These are phyloP conservation scores for Triops cancriformis DNA, from an alignment of 1,140 invertebrate genomes.

Conservation along the genomic window DNA sequence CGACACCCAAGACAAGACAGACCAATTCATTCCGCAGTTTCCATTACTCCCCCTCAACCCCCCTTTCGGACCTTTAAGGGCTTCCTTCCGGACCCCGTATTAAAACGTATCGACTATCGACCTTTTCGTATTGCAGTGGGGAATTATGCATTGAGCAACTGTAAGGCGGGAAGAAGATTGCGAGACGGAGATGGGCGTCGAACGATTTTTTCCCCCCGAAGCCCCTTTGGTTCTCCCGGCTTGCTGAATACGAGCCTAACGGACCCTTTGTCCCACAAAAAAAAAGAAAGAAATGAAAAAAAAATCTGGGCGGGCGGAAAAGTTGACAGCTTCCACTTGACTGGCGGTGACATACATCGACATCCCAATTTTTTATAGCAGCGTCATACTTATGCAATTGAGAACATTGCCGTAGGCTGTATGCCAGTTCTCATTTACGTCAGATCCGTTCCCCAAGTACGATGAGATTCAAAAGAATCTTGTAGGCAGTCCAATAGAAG, in stretches of 20 bases:
- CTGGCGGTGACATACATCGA: background rate
- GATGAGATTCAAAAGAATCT: background rate
- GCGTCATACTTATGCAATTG: background rate
- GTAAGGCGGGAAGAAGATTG: background rate
- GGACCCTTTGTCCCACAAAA: no score
- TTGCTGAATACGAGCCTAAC: no score
- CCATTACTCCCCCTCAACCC: background rate
- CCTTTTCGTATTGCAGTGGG: background rate
- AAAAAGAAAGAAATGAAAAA: background rate
- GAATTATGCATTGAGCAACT: constrained; percentile 2
- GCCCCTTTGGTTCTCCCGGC: no score
- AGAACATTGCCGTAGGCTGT: background rate
- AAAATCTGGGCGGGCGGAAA: background rate
- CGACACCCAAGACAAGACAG: background rate
- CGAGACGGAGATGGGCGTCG: background rate
- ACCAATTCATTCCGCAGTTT: constrained; percentile 1
- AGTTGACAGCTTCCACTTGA: constrained; percentile 13
- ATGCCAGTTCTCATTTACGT: background rate
- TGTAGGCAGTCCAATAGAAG: background rate
- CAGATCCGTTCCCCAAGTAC: background rate
- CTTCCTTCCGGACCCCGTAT: background rate
- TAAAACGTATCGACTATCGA: background rate
- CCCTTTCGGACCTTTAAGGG: background rate
- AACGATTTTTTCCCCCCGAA: no score
- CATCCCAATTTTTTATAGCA: background rate